Base-by-base conservation (phyloP, 2,888 invertebrate genomes). In the Trichopoda pennipes region DNA sequence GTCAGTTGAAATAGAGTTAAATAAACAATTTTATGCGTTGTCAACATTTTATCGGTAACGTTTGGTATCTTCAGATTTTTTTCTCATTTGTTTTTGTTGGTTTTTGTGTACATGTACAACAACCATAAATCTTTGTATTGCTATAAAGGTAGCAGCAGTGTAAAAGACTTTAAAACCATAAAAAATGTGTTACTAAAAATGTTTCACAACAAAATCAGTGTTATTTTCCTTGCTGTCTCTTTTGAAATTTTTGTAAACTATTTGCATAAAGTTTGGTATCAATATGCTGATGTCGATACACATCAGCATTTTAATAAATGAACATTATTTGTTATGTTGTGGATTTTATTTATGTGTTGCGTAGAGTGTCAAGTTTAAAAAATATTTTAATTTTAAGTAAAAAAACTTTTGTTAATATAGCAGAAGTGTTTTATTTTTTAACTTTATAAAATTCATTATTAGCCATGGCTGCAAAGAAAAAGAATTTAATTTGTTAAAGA, bases 111-210 rank as follows among this genome's bases (percentile, higher is more conserved):
- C 2, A 38, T 38, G 28, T 28, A 28, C 28, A 28, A 28, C 28
- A 28, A 28, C 6, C 6, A 28, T 28, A 28, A 28, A 38, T 14
- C n/a, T n/a, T 35, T 12, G 14, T 77, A n/a, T 47, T 38, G 38
- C 28, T 38, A 56, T 16, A 55, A 79, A 79, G 82, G 82, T 79
- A 75, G 79, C 66, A 79, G 76, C 82, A 82, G n/a, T n/a, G n/a
- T n/a, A n/a, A n/a, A n/a, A n/a, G 70, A 47, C 66, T 79, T 74
- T 72, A 72, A 75, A 79, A 75, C 79, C 82, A 51, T 75, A 82
- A 63, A 53, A 72, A 76, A 76, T 79, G 72, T 68, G 66, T 47
- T 23, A 32, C 56, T n/a, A 73, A 51, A 72, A 80, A 68, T 74
- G 79, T 63, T 80, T 63, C 14, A 19, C 10, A 21, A 44, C 55